Evolutionary conservation across 2,113 vertebrate species (phyloP).

Genomic region (Willisornis vidua): DNA sequence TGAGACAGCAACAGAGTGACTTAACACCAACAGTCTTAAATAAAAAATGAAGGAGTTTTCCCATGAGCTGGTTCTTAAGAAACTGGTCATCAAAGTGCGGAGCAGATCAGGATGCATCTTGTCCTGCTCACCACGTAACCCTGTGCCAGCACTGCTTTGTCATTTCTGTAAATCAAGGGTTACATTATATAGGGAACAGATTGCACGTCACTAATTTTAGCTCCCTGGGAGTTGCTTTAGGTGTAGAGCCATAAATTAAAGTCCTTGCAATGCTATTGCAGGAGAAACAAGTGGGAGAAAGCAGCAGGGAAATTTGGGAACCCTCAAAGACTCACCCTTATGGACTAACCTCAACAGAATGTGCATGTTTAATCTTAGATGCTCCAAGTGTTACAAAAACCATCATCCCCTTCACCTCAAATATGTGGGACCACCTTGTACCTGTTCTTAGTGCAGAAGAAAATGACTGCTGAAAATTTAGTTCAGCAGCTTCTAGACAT

Average conservation of each 20-base stretch:
- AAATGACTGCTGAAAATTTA: not conserved
- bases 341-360: accelerated
- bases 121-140: not conserved
- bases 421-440: not conserved
- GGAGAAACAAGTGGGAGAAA: not conserved
- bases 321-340: not conserved
- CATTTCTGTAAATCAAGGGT: not conserved
- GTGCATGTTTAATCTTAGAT: accelerated
- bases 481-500: accelerated
- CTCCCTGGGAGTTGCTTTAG: not conserved
- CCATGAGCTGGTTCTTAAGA: not conserved
- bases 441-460: not conserved
- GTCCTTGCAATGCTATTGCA: not conserved
- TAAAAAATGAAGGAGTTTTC: not conserved
- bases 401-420: not conserved
- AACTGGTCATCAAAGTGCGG: not conserved
- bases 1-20: not conserved
- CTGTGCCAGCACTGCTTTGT: not conserved
- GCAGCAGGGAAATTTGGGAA: not conserved
- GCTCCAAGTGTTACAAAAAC: not conserved
- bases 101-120: not conserved
- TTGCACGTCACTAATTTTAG: not conserved
- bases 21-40: not conserved
- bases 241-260: not conserved
- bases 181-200: not conserved